Percentiles rank a stretch among this genome's conserved stretches.
Conservation (phyloP, 2,888 invertebrate species). For the Dasypolia templi region DNA sequence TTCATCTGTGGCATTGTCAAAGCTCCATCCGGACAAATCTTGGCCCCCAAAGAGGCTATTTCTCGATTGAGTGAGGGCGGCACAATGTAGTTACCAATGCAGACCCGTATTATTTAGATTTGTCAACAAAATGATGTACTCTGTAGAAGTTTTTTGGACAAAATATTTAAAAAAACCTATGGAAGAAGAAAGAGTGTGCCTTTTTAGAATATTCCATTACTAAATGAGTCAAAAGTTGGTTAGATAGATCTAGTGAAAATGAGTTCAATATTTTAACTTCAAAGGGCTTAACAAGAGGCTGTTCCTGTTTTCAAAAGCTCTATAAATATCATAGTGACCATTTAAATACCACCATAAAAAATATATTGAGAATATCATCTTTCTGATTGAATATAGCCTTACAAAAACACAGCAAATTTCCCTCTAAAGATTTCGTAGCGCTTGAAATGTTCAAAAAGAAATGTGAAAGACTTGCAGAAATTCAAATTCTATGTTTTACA, state of each 20-base stretch:
- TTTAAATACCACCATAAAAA: too few species aligned
- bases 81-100: constrained; percentile 57
- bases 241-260: neutral
- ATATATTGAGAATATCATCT: too few species aligned
- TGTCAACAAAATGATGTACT: constrained; percentile 44
- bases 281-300: too few species aligned
- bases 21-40: constrained; percentile 77
- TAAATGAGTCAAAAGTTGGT: neutral
- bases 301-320: too few species aligned
- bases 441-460: too few species aligned
- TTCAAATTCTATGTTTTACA: neutral
- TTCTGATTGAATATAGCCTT: neutral
- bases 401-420: too few species aligned
- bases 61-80: constrained; percentile 84
- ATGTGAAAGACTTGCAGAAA: too few species aligned
- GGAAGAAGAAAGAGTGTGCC: neutral
- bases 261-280: neutral
- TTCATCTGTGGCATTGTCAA: constrained; percentile 68
- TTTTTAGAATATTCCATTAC: neutral
- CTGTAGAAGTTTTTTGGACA: constrained; percentile 38
- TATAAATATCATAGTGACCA: too few species aligned
- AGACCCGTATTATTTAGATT: constrained; percentile 52
- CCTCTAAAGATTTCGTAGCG: too few species aligned
- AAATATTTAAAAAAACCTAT: neutral
- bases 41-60: constrained; percentile 83